Conservation (phyloP, 2,113 vertebrate genomes). For the Scartelaos histophorus region DNA sequence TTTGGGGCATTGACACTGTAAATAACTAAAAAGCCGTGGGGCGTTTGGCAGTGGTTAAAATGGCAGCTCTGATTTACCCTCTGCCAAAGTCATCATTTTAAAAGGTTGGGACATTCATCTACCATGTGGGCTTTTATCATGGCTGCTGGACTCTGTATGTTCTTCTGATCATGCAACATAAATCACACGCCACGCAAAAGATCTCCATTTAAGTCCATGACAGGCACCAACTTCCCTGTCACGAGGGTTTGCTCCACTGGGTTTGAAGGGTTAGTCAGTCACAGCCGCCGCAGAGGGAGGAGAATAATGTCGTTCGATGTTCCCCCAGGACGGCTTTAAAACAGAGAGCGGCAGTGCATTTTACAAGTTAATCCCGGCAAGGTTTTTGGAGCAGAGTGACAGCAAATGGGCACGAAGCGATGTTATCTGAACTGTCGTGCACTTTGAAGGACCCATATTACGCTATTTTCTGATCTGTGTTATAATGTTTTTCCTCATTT, state of each 20-base stretch:
- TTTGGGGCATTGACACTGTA: constrained; percentile 19
- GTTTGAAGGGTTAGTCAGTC: constrained; percentile 2
- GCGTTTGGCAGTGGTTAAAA: constrained; percentile 28
- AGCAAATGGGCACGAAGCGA: not conserved
- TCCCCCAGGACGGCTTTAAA: not conserved
- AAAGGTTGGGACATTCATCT: constrained; percentile 56
- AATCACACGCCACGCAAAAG: constrained; percentile 36
- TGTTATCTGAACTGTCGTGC: too few relatives aligned
- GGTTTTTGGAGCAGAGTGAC: not conserved
- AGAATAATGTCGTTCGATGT: not conserved
- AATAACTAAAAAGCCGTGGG: constrained; percentile 34
- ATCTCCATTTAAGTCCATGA: constrained; percentile 31
- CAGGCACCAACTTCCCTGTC: constrained; percentile 27
- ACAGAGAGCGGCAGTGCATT: not conserved
- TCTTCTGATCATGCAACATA: constrained; percentile 31
- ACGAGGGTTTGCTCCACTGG: not conserved
- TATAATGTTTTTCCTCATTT: too few relatives aligned
- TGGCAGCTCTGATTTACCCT: constrained; percentile 54
- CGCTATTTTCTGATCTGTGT: too few relatives aligned
- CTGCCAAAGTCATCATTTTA: constrained; percentile 58
- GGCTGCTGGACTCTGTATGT: constrained; percentile 16
- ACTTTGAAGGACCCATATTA: too few relatives aligned
- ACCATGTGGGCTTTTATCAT: constrained; percentile 50
- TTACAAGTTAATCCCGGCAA: not conserved
- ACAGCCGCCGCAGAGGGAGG: not conserved